Conservation (phyloP, 1,140 invertebrate species). For the Drosophila carrolli region DNA sequence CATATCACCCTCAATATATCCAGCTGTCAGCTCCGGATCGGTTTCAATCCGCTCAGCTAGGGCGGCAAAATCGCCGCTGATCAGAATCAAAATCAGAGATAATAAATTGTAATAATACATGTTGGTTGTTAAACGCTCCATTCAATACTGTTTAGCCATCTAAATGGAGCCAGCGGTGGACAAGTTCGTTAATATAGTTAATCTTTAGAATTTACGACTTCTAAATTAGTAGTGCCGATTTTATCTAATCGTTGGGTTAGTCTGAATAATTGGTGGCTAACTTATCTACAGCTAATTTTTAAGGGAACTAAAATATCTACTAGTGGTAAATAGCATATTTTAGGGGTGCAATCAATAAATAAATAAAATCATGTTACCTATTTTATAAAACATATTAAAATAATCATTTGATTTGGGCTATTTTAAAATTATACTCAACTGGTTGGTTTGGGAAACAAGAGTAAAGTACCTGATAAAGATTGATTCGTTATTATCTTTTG, state of each 20-base stretch:
- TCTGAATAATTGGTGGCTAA: background rate
- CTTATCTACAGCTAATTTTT: conserved; percentile 7
- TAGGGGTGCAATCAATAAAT: background rate
- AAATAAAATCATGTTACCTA: background rate
- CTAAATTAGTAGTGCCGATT: conserved; percentile 5
- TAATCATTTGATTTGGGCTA: too few species aligned
- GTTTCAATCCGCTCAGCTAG: conserved; percentile 25
- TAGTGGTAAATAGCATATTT: conserved; percentile 5
- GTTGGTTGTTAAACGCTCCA: background rate
- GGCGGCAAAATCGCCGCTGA: background rate
- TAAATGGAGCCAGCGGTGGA: background rate
- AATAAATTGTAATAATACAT: conserved; percentile 5
- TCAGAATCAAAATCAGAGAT: conserved; percentile 1
- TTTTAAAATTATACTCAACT: too few species aligned
- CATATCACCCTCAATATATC: conserved; percentile 71
- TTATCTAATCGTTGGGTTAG: conserved; percentile 17
- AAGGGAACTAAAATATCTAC: background rate
- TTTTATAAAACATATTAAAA: too few species aligned
- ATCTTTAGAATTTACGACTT: conserved; percentile 23
- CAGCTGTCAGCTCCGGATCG: conserved; percentile 67
- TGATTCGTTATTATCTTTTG: too few species aligned
- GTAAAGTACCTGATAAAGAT: too few species aligned
- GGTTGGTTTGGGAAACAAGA: too few species aligned
- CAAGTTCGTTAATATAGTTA: background rate
- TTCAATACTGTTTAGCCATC: conserved; percentile 10